These are phyloP conservation scores for Drosophila robusta DNA, from an alignment of 2,888 invertebrate genomes.

Conservation along the genomic window DNA sequence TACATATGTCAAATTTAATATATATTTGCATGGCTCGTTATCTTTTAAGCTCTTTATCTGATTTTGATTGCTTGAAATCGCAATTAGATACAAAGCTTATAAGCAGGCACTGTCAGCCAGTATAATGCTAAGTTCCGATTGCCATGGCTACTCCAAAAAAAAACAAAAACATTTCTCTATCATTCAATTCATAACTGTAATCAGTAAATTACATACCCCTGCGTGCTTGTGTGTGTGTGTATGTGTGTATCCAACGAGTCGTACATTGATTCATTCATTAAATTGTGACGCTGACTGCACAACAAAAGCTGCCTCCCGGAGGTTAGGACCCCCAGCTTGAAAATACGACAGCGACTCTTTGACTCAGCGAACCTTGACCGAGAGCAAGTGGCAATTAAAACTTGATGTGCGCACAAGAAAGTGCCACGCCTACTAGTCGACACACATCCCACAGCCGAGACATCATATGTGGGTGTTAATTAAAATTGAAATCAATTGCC, in stretches of 20 bases:
- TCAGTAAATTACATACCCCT: conserved; percentile 29
- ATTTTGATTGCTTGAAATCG: conserved; percentile 11
- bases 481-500: conserved; percentile 72
- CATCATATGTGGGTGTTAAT: conserved; percentile 66
- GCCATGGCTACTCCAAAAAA: conserved; percentile 27
- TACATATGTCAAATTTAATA: conserved; percentile 4
- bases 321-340: conserved; percentile 57
- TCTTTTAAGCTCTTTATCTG: conserved; percentile 19
- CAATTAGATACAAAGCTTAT: conserved; percentile 28
- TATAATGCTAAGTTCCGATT: conserved; percentile 22
- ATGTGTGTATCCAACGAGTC: conserved; percentile 32
- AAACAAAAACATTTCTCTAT: conserved; percentile 3
- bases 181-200: conserved; percentile 39
- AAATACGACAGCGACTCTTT: conserved; percentile 29
- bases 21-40: conserved; percentile 5
- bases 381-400: conserved; percentile 72
- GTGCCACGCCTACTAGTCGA: conserved; percentile 37
- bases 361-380: conserved; percentile 71
- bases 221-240: conserved; percentile 12
- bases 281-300: conserved; percentile 68
- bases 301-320: conserved; percentile 29
- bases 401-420: conserved; percentile 12
- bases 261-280: conserved; percentile 68
- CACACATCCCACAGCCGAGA: conserved; percentile 5
- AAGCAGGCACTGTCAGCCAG: conserved; percentile 16